Conservation (phyloP, 2,113 vertebrate genomes). For the Falco punctatus region DNA sequence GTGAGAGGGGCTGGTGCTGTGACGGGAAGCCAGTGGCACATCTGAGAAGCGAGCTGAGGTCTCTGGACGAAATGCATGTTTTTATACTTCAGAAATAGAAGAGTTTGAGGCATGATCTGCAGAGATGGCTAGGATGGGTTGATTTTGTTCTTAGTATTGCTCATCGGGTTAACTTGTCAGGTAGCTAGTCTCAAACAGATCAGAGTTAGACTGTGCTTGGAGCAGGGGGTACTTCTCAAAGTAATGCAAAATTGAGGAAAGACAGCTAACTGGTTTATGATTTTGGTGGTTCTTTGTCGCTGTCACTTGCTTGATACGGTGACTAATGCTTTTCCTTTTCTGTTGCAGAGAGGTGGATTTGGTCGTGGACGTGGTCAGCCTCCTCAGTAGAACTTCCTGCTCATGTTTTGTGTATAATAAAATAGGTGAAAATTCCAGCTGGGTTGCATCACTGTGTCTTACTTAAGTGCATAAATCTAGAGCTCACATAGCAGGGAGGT, state of each 20-base stretch:
- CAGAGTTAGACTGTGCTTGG: not conserved
- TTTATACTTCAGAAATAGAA: not conserved
- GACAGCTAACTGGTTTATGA: too few relatives aligned
- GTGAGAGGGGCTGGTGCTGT: not conserved
- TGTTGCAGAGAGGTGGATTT: conserved; percentile 94
- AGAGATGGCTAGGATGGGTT: not conserved
- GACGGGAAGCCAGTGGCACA: not conserved
- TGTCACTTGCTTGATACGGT: not conserved
- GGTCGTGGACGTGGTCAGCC: conserved; percentile 96
- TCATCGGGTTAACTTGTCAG: not conserved
- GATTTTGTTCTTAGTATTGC: not conserved
- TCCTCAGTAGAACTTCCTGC: conserved; percentile 84
- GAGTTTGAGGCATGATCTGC: not conserved
- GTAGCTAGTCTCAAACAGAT: not conserved
- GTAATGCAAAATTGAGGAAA: not conserved
- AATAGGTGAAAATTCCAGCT: conserved; percentile 73
- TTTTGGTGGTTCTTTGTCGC: not conserved
- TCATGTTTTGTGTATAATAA: conserved; percentile 89
- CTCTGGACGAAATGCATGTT: not conserved
- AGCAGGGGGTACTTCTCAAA: not conserved
- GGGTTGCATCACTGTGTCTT: not conserved
- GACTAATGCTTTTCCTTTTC: conserved; percentile 47
- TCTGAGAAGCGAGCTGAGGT: not conserved
- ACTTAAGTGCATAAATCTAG: not conserved
- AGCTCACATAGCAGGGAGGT: not conserved